These are phyloP conservation scores for Brachycybe producta DNA, from an alignment of 2,888 invertebrate species.

Conservation along the genomic window DNA sequence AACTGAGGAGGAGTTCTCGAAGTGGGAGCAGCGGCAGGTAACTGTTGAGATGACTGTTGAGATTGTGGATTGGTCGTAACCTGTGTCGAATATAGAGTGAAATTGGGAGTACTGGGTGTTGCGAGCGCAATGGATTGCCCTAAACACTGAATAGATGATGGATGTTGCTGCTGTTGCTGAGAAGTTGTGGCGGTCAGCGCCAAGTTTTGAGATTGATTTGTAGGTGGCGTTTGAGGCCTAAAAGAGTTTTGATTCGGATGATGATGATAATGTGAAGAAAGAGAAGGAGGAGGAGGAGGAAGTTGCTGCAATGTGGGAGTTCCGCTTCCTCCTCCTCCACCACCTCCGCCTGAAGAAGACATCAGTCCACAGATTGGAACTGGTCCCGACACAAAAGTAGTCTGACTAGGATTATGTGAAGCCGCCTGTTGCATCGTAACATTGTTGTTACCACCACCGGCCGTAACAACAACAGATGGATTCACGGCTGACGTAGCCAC, in stretches of 20 bases:
- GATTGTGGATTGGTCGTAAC: too few species aligned
- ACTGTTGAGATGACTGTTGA: conserved; percentile 12
- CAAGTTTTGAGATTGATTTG: not conserved
- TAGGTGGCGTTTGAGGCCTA: conserved; percentile 19
- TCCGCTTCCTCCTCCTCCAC: too few species aligned
- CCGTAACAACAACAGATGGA: too few species aligned
- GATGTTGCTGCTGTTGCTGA: conserved; percentile 16
- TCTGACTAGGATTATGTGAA: conserved; percentile 13
- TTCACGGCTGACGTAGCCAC: not conserved
- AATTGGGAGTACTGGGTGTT: too few species aligned
- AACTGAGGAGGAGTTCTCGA: conserved; percentile 14
- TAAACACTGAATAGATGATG: too few species aligned
- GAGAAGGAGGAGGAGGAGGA: conserved; percentile 11
- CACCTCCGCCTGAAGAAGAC: not conserved
- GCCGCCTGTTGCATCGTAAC: not conserved
- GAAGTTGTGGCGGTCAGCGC: not conserved
- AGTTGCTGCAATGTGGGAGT: conserved; percentile 9
- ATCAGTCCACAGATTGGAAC: conserved; percentile 3
- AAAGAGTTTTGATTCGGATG: conserved; percentile 15
- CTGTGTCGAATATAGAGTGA: too few species aligned
- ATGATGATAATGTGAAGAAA: conserved; percentile 11
- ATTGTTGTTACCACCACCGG: not conserved
- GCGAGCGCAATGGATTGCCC: too few species aligned
- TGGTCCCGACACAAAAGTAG: conserved; percentile 6
- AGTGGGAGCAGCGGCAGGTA: conserved; percentile 9